Evolutionary conservation across 2,113 vertebrate species (phyloP).

Genomic region (Galemys pyrenaicus): DNA sequence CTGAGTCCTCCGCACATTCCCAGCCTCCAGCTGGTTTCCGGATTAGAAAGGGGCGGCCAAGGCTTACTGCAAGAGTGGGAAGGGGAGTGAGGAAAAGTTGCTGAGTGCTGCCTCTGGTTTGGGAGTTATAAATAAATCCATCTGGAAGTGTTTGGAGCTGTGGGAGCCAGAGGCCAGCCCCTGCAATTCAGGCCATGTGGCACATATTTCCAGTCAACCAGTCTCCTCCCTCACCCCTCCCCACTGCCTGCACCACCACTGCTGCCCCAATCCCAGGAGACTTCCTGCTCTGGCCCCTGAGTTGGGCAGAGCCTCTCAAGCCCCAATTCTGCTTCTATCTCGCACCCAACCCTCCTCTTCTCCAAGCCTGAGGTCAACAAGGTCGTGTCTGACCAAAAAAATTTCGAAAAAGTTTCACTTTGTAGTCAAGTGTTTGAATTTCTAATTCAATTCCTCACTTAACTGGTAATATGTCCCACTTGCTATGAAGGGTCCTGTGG

Average conservation of each 20-base stretch:
- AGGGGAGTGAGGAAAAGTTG: conserved; percentile 59
- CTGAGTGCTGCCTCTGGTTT: conserved; percentile 60
- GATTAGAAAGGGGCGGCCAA: conserved; percentile 52
- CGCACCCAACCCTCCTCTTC: not conserved
- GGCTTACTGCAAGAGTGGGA: conserved; percentile 38
- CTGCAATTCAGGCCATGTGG: conserved; percentile 75
- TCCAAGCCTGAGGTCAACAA: not conserved
- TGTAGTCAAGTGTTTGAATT: not conserved
- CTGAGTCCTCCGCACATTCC: conserved; percentile 43
- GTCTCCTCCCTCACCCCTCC: not conserved
- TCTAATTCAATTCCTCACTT: not conserved
- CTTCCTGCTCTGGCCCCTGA: conserved; percentile 20
- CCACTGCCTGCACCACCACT: too few relatives aligned
- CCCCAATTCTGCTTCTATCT: not conserved
- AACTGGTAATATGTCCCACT: not conserved
- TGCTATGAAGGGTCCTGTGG: not conserved
- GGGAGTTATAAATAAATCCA: conserved; percentile 76
- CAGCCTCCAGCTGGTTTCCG: conserved; percentile 68
- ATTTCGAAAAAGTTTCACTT: not conserved
- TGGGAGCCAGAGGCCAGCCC: conserved; percentile 60
- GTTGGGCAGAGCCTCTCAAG: conserved; percentile 27
- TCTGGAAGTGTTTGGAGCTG: conserved; percentile 73
- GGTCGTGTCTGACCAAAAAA: conserved; percentile 23
- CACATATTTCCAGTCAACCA: conserved; percentile 72
- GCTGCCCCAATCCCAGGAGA: conserved; percentile 31